Conservation (phyloP, 2,797 vertebrate species). For the Okamejei kenojei region DNA sequence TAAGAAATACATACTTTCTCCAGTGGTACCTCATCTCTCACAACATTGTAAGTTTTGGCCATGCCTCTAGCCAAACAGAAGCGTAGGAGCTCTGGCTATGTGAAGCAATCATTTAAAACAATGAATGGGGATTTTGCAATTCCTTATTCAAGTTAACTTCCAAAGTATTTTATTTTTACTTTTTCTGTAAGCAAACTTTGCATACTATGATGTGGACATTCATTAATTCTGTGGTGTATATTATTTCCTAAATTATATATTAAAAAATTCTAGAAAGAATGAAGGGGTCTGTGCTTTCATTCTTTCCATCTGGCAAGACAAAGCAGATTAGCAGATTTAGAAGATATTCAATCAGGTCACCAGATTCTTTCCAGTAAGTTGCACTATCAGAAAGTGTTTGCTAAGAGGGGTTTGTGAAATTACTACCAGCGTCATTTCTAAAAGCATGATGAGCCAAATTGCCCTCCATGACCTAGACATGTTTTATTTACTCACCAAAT, state of each 20-base stretch:
- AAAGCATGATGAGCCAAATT: constrained; percentile 1
- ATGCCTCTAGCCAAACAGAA: neutral
- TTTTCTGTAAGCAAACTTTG: neutral
- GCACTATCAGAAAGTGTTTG: constrained; percentile 6
- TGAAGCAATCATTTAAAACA: neutral
- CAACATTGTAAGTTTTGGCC: neutral
- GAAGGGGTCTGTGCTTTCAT: neutral
- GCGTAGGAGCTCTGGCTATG: neutral
- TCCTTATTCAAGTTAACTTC: neutral
- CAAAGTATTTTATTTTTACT: neutral
- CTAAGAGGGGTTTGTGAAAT: constrained; percentile 33
- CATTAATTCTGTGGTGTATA: neutral
- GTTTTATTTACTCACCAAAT: constrained; percentile 4
- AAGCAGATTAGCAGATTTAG: constrained; percentile 17
- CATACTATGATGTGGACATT: neutral
- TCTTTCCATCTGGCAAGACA: neutral
- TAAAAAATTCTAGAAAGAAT: neutral
- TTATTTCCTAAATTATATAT: neutral
- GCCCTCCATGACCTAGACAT: neutral
- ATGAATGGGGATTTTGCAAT: neutral
- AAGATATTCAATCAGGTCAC: constrained; percentile 38
- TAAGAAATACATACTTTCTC: neutral
- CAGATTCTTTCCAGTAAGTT: constrained; percentile 33
- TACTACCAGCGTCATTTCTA: constrained; percentile 23
- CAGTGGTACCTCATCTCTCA: neutral